Base-by-base conservation (phyloP, 2,888 invertebrate species). In the Nemoura dubitans region DNA sequence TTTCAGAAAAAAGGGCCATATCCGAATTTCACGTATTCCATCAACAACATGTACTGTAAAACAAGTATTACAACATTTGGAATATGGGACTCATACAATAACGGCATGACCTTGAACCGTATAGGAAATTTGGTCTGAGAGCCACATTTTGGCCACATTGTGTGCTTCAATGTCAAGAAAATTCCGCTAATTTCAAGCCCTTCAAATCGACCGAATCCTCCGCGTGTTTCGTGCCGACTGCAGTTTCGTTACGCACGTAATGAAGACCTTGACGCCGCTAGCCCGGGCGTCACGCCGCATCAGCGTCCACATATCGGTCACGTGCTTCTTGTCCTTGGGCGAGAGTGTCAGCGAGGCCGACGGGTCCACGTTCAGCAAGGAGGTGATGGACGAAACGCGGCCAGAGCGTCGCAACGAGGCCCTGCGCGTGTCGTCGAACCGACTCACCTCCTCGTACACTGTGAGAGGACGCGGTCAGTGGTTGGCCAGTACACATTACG, bases 241-340 rank as follows among this genome's bases (percentile, higher is more conserved):
- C 14, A 59, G 16, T 59, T 3, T 7, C 59, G 59, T 87, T 82
- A 90, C 92, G 91, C 90, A 93, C 93, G 91, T 89, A 85, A 90
- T 88, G 90, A 93, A 92, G 83, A 93, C 90, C 76, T 92, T 90
- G 26, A 91, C 89, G 85, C 93, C 93, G 87, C 91, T 90, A 87
- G 90, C 91, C 29, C 91, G 90, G 21, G 92, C 89, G 89, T 93
- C 92, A 89, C 92, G 92, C 87, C 90, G 91, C 42, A 92, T 90
- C 76, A 92, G 88, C 25, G 89, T 90, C 93, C 93, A 93, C 25
- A 92, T 92, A 87, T 90, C 91, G 83, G 90, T 90, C 27, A 93
- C 91, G 83, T 91, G 90, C 87, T 90, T 90, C 89, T 91, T 92
- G 89, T 93, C 92, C 77, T 91, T 91, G 26, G 90, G 91, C 3